Conservation (phyloP, 2,797 vertebrate genomes). For the Pangasius larnaudii region DNA sequence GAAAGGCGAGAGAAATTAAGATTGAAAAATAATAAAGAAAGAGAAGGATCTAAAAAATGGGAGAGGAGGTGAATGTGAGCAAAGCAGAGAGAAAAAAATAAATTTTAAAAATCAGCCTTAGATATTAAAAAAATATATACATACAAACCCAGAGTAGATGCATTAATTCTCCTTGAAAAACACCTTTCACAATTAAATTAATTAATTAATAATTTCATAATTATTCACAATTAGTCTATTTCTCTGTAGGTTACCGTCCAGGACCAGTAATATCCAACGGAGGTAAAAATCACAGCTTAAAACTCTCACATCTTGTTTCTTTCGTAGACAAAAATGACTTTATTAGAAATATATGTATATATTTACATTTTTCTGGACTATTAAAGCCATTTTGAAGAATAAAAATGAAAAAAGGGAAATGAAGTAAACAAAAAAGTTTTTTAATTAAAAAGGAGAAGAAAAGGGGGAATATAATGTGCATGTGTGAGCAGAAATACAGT, state of each 20-base stretch:
- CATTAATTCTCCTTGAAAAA: too few species aligned
- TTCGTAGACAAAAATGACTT: neutral
- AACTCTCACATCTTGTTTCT: neutral
- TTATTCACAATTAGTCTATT: neutral
- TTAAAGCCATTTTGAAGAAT: neutral
- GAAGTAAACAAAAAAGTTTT: neutral
- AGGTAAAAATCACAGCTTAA: slow-evolving; percentile 12
- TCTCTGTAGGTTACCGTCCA: neutral
- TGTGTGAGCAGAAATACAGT: neutral
- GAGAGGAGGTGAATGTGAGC: neutral
- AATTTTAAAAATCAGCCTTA: neutral
- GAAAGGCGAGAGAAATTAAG: neutral
- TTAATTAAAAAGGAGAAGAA: neutral
- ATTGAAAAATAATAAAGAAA: neutral
- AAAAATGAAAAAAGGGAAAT: neutral
- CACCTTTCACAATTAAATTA: neutral
- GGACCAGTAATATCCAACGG: neutral
- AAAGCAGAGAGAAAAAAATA: neutral
- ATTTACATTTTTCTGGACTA: too few species aligned
- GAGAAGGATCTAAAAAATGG: neutral
- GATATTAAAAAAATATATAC: neutral
- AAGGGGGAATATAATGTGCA: neutral
- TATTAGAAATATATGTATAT: neutral
- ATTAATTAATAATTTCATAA: neutral
- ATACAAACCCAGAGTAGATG: neutral